These are phyloP conservation scores for Theristus sp. DNA, from an alignment of 2,888 invertebrate species.

Conservation along the genomic window DNA sequence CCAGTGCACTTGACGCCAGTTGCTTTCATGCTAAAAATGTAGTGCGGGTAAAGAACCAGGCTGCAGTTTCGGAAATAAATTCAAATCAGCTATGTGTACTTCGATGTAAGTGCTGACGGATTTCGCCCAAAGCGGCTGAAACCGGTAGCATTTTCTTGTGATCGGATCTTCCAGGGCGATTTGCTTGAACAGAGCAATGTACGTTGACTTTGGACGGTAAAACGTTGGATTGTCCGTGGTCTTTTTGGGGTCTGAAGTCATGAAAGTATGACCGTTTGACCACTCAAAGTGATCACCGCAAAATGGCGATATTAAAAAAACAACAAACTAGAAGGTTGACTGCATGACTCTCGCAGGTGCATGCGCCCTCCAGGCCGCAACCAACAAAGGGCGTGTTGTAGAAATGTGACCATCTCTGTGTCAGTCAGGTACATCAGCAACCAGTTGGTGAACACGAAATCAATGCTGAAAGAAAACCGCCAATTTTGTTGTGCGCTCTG, in stretches of 20 bases:
- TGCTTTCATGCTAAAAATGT: slow-evolving; percentile 1
- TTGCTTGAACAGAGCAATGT: slow-evolving; percentile 16
- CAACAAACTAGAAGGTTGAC: slow-evolving; percentile 36
- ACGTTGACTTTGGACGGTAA: slow-evolving; percentile 24
- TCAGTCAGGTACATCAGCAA: slow-evolving; percentile 41
- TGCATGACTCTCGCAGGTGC: slow-evolving; percentile 40
- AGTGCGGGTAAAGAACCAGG: no score
- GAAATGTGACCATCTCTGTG: slow-evolving; percentile 33
- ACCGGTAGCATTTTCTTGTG: slow-evolving; percentile 12
- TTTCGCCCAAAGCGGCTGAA: slow-evolving; percentile 23
- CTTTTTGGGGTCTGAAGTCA: slow-evolving; percentile 8
- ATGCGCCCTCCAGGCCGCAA: slow-evolving; percentile 36
- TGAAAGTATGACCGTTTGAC: background rate
- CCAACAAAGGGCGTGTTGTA: slow-evolving; percentile 36
- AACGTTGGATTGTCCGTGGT: slow-evolving; percentile 20
- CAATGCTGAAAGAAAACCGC: slow-evolving; percentile 31
- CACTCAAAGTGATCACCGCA: background rate
- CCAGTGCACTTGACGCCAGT: slow-evolving; percentile 7
- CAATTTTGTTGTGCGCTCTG: no score
- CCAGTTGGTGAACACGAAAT: slow-evolving; percentile 42
- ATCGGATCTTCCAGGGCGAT: background rate
- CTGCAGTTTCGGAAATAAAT: no score
- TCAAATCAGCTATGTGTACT: slow-evolving; percentile 8
- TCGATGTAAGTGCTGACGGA: slow-evolving; percentile 25
- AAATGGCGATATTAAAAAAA: background rate